Evolutionary conservation across 2,888 invertebrate genomes (phyloP), one percentile per base, ranked within the genome.

Genomic region (Tricholauxania praeusta): DNA sequence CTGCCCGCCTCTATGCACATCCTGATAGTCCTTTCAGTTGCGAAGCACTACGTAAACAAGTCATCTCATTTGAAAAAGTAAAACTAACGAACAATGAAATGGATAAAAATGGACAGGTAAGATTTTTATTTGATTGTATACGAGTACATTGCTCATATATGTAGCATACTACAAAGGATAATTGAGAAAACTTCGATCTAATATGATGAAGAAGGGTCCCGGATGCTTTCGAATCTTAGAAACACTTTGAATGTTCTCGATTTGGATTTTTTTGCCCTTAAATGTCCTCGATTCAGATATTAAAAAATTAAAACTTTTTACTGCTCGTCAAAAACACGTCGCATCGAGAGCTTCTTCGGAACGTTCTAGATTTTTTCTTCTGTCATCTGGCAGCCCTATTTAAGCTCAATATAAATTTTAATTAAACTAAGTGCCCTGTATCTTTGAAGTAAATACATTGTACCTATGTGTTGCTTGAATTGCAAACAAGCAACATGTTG

Each of bases 41-140:
- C 64, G 97, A 98, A 86, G 97, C 97, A 88, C 92, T 98, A 81
- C 92, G 94, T 86, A 97, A 97, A 89, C 97, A 98, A 89, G 96
- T 97, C 85, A 96, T 98, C 85, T 96, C 97, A 81, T 98, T 98
- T 89, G 98, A 98, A 89, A 98, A 98, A 90, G 96, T 98, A 87
- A 98, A 98, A 88, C 92, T 98, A 83, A 98, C 98, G 87, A 98
- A 98, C 89, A 98, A 98, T 89, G 97, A 98, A 89, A 95, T 97
- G 93, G 96, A 96, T 88, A 95, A 96, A 87, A 94, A 94, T 83
- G 96, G 96, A 87, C 96, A 97, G 90, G 97, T 97, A 88, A 91
- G 93, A 89, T 66, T 49, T 28, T 1, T 28, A 51, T 49, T 66
- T 52, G 49, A 53, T n/a, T 53, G 7, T 14, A 53, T 17, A 19